Conservation (phyloP, 1,140 invertebrate genomes). For the Zaprionus taronus region DNA sequence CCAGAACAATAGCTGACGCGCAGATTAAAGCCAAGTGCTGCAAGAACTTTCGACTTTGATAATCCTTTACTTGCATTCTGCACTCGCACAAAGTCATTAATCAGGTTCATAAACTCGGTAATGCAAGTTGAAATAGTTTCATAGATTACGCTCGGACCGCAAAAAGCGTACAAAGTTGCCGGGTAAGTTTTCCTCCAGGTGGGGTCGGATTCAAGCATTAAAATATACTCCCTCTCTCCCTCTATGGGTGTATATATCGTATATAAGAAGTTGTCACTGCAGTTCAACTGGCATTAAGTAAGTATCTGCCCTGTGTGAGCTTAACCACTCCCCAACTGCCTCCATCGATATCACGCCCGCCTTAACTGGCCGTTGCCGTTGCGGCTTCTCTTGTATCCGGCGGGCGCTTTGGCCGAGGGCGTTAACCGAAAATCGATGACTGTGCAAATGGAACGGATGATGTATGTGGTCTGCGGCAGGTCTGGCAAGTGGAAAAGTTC, state of each 20-base stretch:
- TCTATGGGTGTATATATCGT: neutral
- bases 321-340: neutral
- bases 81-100: constrained; percentile 32
- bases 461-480: constrained; percentile 62
- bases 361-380: constrained; percentile 31
- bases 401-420: constrained; percentile 48
- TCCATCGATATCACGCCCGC: neutral
- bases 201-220: neutral
- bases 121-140: constrained; percentile 28
- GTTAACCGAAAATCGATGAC: constrained; percentile 80
- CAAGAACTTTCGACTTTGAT: constrained; percentile 19
- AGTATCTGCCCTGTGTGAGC: neutral
- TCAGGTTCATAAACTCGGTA: constrained; percentile 22
- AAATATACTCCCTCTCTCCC: neutral
- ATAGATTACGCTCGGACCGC: constrained; percentile 10
- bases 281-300: constrained; percentile 1
- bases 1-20: constrained; percentile 28
- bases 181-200: constrained; percentile 2
- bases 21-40: constrained; percentile 17
- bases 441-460: constrained; percentile 83
- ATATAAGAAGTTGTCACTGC: constrained; percentile 2
- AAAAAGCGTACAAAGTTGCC: constrained; percentile 17
- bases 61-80: constrained; percentile 29
- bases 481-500: constrained; percentile 72
- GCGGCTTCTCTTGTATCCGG: constrained; percentile 30